These are phyloP conservation scores for Neelides sp. DNA, from an alignment of 1,140 invertebrate genomes.

Conservation along the genomic window DNA sequence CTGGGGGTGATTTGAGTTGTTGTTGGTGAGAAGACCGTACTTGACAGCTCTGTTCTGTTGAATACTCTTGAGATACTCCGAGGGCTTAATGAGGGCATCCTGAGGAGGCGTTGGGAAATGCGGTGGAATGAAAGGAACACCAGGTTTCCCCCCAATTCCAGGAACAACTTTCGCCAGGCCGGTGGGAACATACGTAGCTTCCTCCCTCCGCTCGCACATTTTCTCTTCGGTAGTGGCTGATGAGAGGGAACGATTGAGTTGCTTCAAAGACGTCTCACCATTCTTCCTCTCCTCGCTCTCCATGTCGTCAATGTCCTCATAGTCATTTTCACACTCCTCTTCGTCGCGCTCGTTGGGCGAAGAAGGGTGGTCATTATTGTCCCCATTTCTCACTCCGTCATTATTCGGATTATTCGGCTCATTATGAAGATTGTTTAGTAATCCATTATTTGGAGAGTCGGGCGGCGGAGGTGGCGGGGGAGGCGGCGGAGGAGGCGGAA, in stretches of 20 bases:
- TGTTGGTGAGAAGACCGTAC: not conserved
- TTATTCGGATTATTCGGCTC: not conserved
- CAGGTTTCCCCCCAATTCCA: slow-evolving; percentile 3
- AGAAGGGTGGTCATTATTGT: not conserved
- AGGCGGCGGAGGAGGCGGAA: slow-evolving; percentile 15
- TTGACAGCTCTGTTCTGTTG: slow-evolving; percentile 39
- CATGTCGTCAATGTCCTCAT: slow-evolving; percentile 31
- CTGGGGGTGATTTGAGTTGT: too few species aligned
- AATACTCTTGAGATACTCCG: slow-evolving; percentile 75
- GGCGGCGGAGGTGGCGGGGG: slow-evolving; percentile 27
- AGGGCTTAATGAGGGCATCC: slow-evolving; percentile 74
- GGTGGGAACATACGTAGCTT: slow-evolving; percentile 1
- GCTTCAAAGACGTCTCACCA: slow-evolving; percentile 6
- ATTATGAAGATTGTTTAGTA: not conserved
- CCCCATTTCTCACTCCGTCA: not conserved
- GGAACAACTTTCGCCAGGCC: too few species aligned
- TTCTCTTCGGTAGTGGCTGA: slow-evolving; percentile 11
- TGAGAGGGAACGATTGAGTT: slow-evolving; percentile 17
- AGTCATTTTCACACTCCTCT: slow-evolving; percentile 25
- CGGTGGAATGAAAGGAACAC: slow-evolving; percentile 29
- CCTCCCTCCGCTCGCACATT: slow-evolving; percentile 4
- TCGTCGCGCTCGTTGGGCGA: slow-evolving; percentile 1
- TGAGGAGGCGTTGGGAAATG: slow-evolving; percentile 39
- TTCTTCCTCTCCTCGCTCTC: slow-evolving; percentile 9
- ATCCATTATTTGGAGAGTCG: not conserved